Evolutionary conservation across 2,797 vertebrate species (phyloP).

Genomic region (Muscicapa comitata): DNA sequence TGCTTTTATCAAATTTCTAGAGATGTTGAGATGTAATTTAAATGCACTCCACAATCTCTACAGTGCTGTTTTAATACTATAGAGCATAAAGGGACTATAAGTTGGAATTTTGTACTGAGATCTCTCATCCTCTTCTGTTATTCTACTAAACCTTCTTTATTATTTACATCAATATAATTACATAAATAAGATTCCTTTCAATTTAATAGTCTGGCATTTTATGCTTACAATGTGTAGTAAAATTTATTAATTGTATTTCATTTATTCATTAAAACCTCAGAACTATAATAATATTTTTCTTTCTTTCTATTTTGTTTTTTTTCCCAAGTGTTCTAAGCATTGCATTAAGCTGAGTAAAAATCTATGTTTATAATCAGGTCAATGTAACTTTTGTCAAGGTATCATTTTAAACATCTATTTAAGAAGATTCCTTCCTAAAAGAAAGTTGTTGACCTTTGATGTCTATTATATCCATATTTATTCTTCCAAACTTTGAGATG

Average conservation of each 20-base stretch:
- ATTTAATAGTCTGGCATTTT: neutral
- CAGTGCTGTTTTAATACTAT: neutral
- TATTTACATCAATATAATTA: neutral
- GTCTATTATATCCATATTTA: neutral
- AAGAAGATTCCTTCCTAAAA: neutral
- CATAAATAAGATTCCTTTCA: neutral
- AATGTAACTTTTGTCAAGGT: neutral
- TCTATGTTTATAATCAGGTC: neutral
- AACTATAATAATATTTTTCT: neutral
- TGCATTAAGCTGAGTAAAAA: neutral
- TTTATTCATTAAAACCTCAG: neutral
- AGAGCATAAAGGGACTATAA: neutral
- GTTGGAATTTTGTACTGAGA: neutral
- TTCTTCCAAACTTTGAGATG: neutral
- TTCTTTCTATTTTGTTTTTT: neutral
- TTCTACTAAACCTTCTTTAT: rapidly evolving
- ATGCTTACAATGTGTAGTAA: neutral
- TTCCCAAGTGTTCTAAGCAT: neutral
- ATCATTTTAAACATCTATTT: neutral
- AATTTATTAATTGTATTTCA: neutral
- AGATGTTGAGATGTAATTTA: neutral
- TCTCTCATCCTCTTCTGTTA: neutral
- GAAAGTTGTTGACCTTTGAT: neutral
- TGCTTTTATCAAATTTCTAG: neutral
- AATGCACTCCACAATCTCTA: neutral